Conservation (phyloP, 2,797 vertebrate genomes). For the Ambastaia sidthimunki region DNA sequence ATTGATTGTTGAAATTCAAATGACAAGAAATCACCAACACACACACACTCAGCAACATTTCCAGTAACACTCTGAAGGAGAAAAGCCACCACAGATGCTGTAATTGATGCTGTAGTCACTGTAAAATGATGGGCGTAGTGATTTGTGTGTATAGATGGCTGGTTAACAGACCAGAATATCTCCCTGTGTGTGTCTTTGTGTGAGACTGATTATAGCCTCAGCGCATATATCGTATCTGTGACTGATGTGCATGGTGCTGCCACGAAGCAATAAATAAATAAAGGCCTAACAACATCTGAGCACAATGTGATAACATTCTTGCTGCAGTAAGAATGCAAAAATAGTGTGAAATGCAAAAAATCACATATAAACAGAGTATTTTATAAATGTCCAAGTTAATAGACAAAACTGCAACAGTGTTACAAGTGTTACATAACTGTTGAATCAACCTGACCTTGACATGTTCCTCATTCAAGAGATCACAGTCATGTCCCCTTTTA, state of each 20-base stretch:
- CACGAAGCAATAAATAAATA: too few relatives aligned
- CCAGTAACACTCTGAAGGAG: constrained; percentile 47
- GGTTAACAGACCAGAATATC: constrained; percentile 27
- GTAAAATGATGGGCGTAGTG: constrained; percentile 45
- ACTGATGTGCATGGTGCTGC: constrained; percentile 27
- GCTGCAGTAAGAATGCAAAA: not conserved
- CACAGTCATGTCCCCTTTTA: constrained; percentile 24
- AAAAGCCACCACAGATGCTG: constrained; percentile 35
- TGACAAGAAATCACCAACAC: constrained; percentile 14
- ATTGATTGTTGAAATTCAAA: constrained; percentile 9
- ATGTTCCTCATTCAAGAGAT: constrained; percentile 43
- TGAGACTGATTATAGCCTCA: constrained; percentile 34
- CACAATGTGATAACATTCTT: not conserved
- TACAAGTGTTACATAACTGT: constrained; percentile 14
- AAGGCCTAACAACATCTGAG: not conserved
- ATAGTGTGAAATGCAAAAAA: too few relatives aligned
- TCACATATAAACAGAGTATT: not conserved
- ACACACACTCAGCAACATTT: constrained; percentile 40
- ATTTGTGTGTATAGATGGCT: constrained; percentile 42
- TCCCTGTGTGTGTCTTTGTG: constrained; percentile 13
- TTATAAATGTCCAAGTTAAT: not conserved
- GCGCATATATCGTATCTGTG: constrained; percentile 23
- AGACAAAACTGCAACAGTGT: constrained; percentile 8
- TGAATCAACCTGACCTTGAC: constrained; percentile 38
- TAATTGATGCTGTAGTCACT: constrained; percentile 38